phyloP scores from a whole-genome alignment of 2,888 invertebrate species.

The Sipha maydis region DNA sequence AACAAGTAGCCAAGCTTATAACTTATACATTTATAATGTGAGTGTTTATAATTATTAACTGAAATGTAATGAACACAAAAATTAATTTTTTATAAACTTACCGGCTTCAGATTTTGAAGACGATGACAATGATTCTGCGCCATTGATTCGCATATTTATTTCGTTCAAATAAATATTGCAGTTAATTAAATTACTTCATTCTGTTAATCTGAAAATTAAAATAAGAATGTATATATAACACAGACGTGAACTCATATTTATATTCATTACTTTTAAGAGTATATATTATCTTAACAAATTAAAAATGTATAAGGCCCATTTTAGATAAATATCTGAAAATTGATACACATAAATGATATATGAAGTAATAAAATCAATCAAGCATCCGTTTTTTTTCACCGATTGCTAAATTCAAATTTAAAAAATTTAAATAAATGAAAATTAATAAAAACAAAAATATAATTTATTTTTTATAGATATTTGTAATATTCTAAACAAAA shows the following conservation, averaged over 20 bases:
- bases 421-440: too few species aligned
- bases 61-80: not conserved
- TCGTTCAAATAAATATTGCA: not conserved
- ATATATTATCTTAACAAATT: not conserved
- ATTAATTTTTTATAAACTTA: constrained; percentile 2
- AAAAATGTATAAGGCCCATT: not conserved
- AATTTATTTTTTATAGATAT: too few species aligned
- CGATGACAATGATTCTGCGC: constrained; percentile 63
- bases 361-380: not conserved
- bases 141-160: constrained; percentile 55
- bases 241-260: not conserved
- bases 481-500: too few species aligned
- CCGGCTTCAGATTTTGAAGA: constrained; percentile 63
- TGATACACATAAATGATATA: not conserved
- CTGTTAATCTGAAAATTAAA: constrained; percentile 33
- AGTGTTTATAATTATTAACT: not conserved
- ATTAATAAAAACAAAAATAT: too few species aligned
- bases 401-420: too few species aligned
- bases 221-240: not conserved
- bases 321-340: not conserved
- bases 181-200: constrained; percentile 39
- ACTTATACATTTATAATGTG: not conserved
- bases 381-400: not conserved
- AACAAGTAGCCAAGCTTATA: not conserved
- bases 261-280: not conserved